A percentile compares a stretch with the other conserved stretches of the same genome.
phyloP scores from a whole-genome alignment of 1,140 invertebrate species.

The Nasonia vitripennis region DNA sequence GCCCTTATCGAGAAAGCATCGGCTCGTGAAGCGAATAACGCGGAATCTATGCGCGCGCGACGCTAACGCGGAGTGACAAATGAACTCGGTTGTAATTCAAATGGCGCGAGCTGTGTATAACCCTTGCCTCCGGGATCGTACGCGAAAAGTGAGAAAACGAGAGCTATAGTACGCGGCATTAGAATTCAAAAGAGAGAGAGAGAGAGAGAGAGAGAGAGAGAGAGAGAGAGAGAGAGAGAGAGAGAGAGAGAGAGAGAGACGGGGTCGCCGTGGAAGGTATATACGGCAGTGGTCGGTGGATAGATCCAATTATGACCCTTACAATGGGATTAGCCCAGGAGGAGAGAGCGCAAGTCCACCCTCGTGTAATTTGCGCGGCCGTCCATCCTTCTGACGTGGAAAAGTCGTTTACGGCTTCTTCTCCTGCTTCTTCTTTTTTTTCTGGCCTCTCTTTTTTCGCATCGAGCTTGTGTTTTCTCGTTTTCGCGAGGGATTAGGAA shows the following conservation, averaged over 20 bases:
- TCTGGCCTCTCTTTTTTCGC: neutral
- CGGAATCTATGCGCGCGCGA: neutral
- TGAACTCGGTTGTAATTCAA: constrained; percentile 43
- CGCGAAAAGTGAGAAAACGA: neutral
- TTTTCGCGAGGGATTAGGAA: neutral
- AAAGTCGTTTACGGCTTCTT: constrained; percentile 48
- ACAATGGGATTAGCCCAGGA: constrained; percentile 51
- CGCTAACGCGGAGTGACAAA: constrained; percentile 42
- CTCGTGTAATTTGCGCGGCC: neutral
- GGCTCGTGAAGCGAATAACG: constrained; percentile 1
- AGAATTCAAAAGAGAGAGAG: constrained; percentile 12
- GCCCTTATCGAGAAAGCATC: constrained; percentile 28
- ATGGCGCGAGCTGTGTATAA: constrained; percentile 9
- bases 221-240: no score
- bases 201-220: no score
- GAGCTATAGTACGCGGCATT: neutral
- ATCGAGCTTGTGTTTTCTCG: neutral
- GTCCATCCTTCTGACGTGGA: constrained; percentile 21
- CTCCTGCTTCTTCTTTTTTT: neutral
- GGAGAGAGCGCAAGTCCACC: neutral
- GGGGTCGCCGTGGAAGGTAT: neutral
- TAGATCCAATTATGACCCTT: constrained; percentile 53
- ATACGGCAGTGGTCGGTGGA: constrained; percentile 19
- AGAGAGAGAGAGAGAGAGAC: neutral
- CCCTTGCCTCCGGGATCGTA: neutral